These are phyloP conservation scores for Otis tarda DNA, from an alignment of 2,113 vertebrate species.

Conservation along the genomic window DNA sequence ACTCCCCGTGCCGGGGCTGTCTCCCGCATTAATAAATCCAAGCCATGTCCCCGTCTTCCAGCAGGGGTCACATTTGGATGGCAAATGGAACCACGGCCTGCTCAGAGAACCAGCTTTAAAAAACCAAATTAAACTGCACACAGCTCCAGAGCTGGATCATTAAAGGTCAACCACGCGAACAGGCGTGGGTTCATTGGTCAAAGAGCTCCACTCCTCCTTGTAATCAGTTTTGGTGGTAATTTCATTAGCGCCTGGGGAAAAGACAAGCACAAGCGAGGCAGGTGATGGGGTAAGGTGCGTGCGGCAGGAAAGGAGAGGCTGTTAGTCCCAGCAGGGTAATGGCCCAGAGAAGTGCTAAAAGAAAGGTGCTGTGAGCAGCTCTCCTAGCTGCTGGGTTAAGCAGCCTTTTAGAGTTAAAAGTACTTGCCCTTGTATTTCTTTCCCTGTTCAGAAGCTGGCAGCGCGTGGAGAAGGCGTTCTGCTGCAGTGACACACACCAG, in stretches of 20 bases:
- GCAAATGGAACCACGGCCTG: background rate
- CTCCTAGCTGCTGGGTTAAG: background rate
- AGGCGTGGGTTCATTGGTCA: slow-evolving; percentile 45
- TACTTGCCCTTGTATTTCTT: background rate
- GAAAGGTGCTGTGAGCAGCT: background rate
- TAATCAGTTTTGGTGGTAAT: slow-evolving; percentile 38
- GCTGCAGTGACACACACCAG: background rate
- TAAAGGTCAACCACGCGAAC: slow-evolving; percentile 54
- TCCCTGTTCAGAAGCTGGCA: background rate
- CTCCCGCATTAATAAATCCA: rapidly evolving
- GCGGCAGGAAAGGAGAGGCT: background rate
- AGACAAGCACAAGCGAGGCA: background rate
- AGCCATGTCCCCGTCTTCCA: background rate
- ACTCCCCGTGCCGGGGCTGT: rapidly evolving
- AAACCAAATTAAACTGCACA: background rate
- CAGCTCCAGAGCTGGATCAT: background rate
- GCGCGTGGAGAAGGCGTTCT: background rate
- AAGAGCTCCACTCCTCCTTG: slow-evolving; percentile 14
- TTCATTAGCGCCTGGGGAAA: slow-evolving; percentile 63
- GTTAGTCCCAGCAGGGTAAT: slow-evolving; percentile 40
- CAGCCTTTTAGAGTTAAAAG: background rate
- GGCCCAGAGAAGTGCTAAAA: slow-evolving; percentile 43
- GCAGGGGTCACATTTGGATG: slow-evolving; percentile 39
- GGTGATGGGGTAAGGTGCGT: background rate
- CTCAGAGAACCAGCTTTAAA: background rate